A percentile compares a stretch with the other conserved stretches of the same genome.
Conservation (phyloP, 2,888 invertebrate genomes). For the Nomada hirtipes region DNA sequence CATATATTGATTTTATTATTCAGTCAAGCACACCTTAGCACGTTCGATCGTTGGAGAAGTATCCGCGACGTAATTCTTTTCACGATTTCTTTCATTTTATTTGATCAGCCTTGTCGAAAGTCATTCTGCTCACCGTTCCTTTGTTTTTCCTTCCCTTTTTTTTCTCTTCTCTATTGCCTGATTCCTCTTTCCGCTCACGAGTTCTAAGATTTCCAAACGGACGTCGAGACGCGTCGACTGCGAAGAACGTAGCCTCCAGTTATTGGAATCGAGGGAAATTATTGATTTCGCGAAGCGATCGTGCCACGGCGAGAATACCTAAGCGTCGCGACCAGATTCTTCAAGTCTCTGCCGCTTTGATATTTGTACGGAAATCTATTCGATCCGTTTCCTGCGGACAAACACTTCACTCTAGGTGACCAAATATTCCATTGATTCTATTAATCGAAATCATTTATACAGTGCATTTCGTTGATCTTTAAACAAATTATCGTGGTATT, state of each 20-base stretch:
- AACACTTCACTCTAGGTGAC: background rate
- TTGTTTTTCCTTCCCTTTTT: background rate
- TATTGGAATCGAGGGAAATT: conserved; percentile 27
- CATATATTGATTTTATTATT: background rate
- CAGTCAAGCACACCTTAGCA: background rate
- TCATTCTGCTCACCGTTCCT: background rate
- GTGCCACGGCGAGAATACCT: background rate
- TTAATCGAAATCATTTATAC: background rate
- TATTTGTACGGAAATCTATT: conserved; percentile 1
- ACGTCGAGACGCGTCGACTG: background rate
- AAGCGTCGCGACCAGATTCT: background rate
- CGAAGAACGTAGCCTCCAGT: background rate
- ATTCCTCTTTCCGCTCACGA: conserved; percentile 2
- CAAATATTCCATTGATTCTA: background rate
- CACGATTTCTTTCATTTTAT: conserved; percentile 16
- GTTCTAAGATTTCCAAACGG: conserved; percentile 6
- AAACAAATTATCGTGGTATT: no score
- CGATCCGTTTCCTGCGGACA: no score
- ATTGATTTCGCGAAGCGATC: conserved; percentile 21
- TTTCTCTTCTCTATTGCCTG: background rate
- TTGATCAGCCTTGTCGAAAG: background rate
- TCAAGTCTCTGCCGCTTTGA: conserved; percentile 12
- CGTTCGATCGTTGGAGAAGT: background rate
- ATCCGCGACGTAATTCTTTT: conserved; percentile 10
- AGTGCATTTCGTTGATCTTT: background rate